phyloP scores from a whole-genome alignment of 2,888 invertebrate genomes.

The Oscheius sp. region DNA sequence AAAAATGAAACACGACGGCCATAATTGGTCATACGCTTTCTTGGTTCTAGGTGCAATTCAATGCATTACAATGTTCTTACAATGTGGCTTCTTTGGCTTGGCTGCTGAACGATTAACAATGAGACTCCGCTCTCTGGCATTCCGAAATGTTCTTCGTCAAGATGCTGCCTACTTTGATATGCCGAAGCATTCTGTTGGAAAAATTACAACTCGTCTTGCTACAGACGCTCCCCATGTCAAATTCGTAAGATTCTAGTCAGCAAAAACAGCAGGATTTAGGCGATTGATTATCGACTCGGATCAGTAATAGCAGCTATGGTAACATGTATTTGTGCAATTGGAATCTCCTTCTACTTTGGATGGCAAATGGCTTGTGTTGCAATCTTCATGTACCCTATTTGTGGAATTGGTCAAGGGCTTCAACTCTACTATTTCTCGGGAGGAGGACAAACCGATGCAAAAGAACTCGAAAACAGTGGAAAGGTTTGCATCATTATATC shows the following conservation, averaged over 20 bases:
- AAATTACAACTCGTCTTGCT: constrained; percentile 71
- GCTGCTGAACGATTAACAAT: constrained; percentile 71
- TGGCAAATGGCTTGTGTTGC: constrained; percentile 72
- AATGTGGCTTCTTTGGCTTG: constrained; percentile 68
- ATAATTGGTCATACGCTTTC: constrained; percentile 73
- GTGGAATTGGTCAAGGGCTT: constrained; percentile 70
- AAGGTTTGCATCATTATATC: not conserved
- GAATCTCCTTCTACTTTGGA: constrained; percentile 72
- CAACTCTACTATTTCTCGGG: constrained; percentile 72
- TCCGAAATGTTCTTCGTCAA: constrained; percentile 71
- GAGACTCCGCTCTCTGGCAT: constrained; percentile 70
- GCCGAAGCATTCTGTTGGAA: constrained; percentile 71
- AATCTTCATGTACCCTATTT: constrained; percentile 68
- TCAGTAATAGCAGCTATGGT: constrained; percentile 69
- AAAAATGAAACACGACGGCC: constrained; percentile 69
- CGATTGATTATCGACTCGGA: constrained; percentile 72
- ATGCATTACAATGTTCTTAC: constrained; percentile 50
- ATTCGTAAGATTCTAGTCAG: constrained; percentile 42
- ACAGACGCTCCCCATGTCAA: constrained; percentile 73
- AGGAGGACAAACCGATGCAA: constrained; percentile 72
- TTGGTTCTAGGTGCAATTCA: constrained; percentile 71
- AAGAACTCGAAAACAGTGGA: constrained; percentile 71
- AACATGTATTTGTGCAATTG: constrained; percentile 71
- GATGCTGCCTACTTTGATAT: constrained; percentile 73
- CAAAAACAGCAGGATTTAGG: constrained; percentile 58